A percentile compares a stretch with the other conserved stretches of the same genome.
These are phyloP conservation scores for Rhagophthalmus giganteus DNA, from an alignment of 2,888 invertebrate species.

Conservation along the genomic window DNA sequence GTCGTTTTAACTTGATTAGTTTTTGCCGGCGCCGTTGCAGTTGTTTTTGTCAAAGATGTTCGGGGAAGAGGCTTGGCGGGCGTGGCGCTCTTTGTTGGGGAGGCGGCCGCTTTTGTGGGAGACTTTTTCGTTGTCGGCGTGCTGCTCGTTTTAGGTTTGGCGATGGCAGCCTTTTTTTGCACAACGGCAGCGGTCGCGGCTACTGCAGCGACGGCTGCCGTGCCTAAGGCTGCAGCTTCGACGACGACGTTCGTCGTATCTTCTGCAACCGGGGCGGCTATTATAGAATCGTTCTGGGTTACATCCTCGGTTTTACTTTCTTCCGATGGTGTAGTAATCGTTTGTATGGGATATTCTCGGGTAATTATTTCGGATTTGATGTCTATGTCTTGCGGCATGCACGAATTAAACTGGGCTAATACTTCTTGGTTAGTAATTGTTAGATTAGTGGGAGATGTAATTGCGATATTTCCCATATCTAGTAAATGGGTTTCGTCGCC, in stretches of 20 bases:
- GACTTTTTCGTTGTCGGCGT: slow-evolving; percentile 33
- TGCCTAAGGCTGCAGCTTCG: not conserved
- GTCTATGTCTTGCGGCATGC: slow-evolving; percentile 12
- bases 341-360: slow-evolving; percentile 45
- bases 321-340: slow-evolving; percentile 44
- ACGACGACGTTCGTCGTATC: slow-evolving; percentile 12
- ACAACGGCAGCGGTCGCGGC: slow-evolving; percentile 43
- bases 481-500: slow-evolving; percentile 4
- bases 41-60: slow-evolving; percentile 24
- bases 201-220: slow-evolving; percentile 17
- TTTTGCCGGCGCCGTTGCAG: slow-evolving; percentile 23
- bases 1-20: slow-evolving; percentile 22
- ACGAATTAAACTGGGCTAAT: not conserved
- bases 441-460: not conserved
- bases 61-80: slow-evolving; percentile 21
- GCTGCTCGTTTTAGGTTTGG: slow-evolving; percentile 38
- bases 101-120: slow-evolving; percentile 6
- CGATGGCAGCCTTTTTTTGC: slow-evolving; percentile 47
- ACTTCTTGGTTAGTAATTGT: not conserved
- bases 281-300: slow-evolving; percentile 11
- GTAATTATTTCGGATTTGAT: slow-evolving; percentile 42
- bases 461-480: not conserved
- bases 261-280: slow-evolving; percentile 24
- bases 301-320: slow-evolving; percentile 41
- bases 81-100: slow-evolving; percentile 26